Base-by-base conservation (phyloP, 2,113 vertebrate genomes). In the Corythoichthys haematopterus region DNA sequence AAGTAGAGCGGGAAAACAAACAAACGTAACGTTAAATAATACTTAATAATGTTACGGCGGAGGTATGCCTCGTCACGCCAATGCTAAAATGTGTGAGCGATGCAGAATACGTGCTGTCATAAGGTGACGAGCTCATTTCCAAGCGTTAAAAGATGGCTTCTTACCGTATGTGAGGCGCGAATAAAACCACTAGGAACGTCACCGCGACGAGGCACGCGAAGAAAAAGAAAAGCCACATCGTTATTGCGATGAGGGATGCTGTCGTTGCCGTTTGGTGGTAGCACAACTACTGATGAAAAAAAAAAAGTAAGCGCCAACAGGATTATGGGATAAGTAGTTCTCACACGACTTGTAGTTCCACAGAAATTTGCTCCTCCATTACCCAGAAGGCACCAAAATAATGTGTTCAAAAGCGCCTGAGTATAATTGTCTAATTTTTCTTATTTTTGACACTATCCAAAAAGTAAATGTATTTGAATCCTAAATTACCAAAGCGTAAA, bases 111-210 rank as follows among this genome's bases (percentile, higher is more conserved):
- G 72, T 6, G 38, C 68, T 69, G 79, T 68, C 72, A 81, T 33
- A 35, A 62, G 20, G 20, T 28, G 20, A 28, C 20, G 46, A 3
- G 11, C 2, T 20, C 47, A 2, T 35, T 28, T 37, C 14, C 11
- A n/a, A 16, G 59, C 20, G n/a, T 47, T n/a, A 62, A 62, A 62
- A 62, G 62, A 38, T 3, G 61, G 28, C 3, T 43, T 75, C 93
- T 84, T 86, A 96, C 95, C 95, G 92, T 86, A 95, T 91, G 48
- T 90, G 89, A 65, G 94, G 89, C 10, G 89, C 86, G 69, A 92
- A 89, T 71, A 89, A 80, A 69, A 92, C 28, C 15, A 92, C 80
- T 28, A 95, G 76, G 12, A 95, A 50, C 13, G 84, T 81, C 58
- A 91, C 82, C 3, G 91, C 75, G 37, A 90, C 80, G 63, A 90